These are phyloP conservation scores for Cyanoderma ruficeps DNA, from an alignment of 2,113 vertebrate species.

Conservation along the genomic window DNA sequence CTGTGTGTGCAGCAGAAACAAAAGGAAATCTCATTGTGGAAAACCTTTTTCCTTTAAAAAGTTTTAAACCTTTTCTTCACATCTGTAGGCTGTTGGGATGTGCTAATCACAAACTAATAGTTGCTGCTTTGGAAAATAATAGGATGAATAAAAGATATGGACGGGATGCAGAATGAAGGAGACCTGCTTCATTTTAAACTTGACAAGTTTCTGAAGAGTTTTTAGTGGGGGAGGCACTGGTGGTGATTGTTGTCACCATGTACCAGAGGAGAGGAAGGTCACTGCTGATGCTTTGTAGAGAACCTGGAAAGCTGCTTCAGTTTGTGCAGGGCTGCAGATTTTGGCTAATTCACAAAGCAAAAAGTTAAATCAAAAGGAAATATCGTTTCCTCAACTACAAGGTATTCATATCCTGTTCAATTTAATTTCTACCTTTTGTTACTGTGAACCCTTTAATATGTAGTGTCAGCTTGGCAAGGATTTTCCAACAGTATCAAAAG, in stretches of 20 bases:
- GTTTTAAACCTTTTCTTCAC: neutral
- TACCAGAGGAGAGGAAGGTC: neutral
- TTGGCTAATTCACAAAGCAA: constrained; percentile 61
- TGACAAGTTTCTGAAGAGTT: neutral
- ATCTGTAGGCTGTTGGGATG: neutral
- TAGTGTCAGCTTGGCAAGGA: constrained; percentile 70
- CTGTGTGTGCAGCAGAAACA: neutral
- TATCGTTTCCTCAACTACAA: constrained; percentile 70
- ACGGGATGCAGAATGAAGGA: neutral
- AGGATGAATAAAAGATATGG: neutral
- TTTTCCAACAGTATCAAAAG: constrained; percentile 64
- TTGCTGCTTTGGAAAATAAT: neutral
- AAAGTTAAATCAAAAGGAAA: constrained; percentile 67
- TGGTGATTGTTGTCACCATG: accelerated
- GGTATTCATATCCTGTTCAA: constrained; percentile 78
- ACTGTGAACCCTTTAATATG: constrained; percentile 54
- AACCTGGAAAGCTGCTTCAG: neutral
- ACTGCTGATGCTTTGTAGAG: neutral
- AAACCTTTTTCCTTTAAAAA: neutral
- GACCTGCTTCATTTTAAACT: neutral
- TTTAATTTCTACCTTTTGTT: constrained; percentile 72
- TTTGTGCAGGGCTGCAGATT: neutral
- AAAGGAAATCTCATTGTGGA: neutral
- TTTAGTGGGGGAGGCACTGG: neutral
- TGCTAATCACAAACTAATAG: neutral